A percentile compares a stretch with the other conserved stretches of the same genome.
These are phyloP conservation scores for Saturnia pavonia DNA, from an alignment of 2,888 invertebrate genomes.

Conservation along the genomic window DNA sequence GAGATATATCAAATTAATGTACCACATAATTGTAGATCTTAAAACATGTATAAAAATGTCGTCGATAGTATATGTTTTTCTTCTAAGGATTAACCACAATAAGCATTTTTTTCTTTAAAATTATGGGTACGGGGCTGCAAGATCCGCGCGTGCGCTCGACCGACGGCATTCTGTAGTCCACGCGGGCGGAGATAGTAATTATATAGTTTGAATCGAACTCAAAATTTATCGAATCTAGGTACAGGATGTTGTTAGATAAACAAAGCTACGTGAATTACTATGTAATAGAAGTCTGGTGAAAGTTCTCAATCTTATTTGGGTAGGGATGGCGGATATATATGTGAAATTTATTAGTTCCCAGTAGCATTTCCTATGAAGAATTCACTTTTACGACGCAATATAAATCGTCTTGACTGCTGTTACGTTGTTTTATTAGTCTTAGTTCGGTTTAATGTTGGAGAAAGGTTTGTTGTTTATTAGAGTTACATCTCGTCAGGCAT, in stretches of 20 bases:
- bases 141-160: too few relatives aligned
- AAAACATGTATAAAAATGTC: too few relatives aligned
- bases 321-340: conserved; percentile 12
- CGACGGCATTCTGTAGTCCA: too few relatives aligned
- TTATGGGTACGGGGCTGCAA: too few relatives aligned
- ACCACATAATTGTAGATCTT: too few relatives aligned
- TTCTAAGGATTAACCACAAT: too few relatives aligned
- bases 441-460: conserved; percentile 17
- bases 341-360: conserved; percentile 12
- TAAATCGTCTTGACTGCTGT: conserved; percentile 14
- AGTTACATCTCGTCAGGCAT: conserved; percentile 9
- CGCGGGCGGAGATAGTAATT: too few relatives aligned
- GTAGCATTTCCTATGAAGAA: conserved; percentile 14
- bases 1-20: too few relatives aligned
- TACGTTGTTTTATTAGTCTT: conserved; percentile 16
- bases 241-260: neutral
- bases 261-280: neutral
- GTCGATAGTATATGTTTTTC: too few relatives aligned
- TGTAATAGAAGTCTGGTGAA: neutral
- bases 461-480: conserved; percentile 13
- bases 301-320: neutral
- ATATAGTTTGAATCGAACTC: neutral
- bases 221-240: neutral
- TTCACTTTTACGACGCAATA: conserved; percentile 14
- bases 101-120: too few relatives aligned